Evolutionary conservation across 2,113 vertebrate species (phyloP).

Genomic region (Calidris pygmaea): DNA sequence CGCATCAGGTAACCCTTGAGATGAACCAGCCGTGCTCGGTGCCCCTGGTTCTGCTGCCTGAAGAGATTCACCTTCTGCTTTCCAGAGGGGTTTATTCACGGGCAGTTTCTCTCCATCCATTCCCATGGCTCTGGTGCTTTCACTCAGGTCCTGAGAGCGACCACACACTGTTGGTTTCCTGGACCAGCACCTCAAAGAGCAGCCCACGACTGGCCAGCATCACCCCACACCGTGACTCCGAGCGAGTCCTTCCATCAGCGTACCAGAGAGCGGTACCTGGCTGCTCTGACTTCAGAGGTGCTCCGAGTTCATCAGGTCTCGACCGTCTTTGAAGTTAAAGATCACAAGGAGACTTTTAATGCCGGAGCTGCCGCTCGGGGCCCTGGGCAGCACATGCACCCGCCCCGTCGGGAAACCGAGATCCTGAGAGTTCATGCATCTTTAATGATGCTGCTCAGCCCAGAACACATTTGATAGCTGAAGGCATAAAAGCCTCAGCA

Average conservation of each 20-base stretch:
- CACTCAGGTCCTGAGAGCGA: not conserved
- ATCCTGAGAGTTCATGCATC: constrained; percentile 24
- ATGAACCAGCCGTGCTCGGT: not conserved
- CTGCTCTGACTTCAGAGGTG: not conserved
- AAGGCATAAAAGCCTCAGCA: constrained; percentile 8
- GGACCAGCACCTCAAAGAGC: not conserved
- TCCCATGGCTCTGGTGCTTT: not conserved
- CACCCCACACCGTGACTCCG: accelerated
- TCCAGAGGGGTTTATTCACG: not conserved
- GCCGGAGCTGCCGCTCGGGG: not conserved
- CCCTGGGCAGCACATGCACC: not conserved
- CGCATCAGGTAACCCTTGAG: not conserved
- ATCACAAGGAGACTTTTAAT: not conserved
- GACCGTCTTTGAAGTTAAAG: not conserved
- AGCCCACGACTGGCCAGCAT: not conserved
- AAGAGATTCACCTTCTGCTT: not conserved
- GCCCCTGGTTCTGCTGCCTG: not conserved
- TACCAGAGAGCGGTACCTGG: not conserved
- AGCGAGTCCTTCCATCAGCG: accelerated
- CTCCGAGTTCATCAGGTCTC: not conserved
- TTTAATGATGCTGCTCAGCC: constrained; percentile 29
- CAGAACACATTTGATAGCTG: constrained; percentile 43
- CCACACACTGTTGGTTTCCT: not conserved
- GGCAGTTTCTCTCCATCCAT: not conserved
- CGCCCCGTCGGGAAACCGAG: not conserved